Percentiles rank a stretch among this genome's conserved stretches.
phyloP scores from a whole-genome alignment of 1,140 invertebrate species.

The Drosophila biarmipes region DNA sequence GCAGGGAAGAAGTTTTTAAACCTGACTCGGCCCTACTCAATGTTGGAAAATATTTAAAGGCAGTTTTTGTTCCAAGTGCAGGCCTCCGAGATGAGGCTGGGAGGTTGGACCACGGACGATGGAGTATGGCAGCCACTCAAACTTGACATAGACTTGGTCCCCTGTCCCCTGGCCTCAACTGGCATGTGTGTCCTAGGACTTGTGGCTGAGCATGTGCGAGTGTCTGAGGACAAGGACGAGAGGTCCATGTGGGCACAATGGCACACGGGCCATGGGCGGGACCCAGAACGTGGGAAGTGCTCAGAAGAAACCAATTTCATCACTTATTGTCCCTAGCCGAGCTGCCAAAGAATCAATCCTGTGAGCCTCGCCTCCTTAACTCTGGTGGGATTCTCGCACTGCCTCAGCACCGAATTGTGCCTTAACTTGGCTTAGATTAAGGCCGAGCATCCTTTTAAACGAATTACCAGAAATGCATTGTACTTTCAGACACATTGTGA shows the following conservation, averaged over 20 bases:
- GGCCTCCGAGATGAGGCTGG: conserved; percentile 22
- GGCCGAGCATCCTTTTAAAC: background rate
- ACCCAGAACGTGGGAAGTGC: conserved; percentile 8
- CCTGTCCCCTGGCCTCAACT: conserved; percentile 4
- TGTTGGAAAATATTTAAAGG: background rate
- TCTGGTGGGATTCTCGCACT: background rate
- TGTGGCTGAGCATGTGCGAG: conserved; percentile 11
- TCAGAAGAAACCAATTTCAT: conserved; percentile 25
- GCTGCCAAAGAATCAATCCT: conserved; percentile 16
- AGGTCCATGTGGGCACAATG: conserved; percentile 21
- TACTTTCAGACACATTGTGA: background rate
- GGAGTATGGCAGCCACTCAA: conserved; percentile 47
- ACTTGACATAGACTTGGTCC: conserved; percentile 51
- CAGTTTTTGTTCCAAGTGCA: background rate
- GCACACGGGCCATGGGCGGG: conserved; percentile 8
- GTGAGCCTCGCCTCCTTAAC: background rate
- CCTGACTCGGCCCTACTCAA: background rate
- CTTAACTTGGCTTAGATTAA: background rate
- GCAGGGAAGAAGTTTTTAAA: background rate
- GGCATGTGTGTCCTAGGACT: conserved; percentile 9
- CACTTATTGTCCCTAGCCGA: conserved; percentile 28
- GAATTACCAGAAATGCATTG: background rate
- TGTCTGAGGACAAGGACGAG: conserved; percentile 59
- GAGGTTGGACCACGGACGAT: conserved; percentile 8
- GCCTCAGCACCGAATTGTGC: background rate